These are phyloP conservation scores for Lobophora halterata DNA, from an alignment of 2,888 invertebrate species.

Conservation along the genomic window DNA sequence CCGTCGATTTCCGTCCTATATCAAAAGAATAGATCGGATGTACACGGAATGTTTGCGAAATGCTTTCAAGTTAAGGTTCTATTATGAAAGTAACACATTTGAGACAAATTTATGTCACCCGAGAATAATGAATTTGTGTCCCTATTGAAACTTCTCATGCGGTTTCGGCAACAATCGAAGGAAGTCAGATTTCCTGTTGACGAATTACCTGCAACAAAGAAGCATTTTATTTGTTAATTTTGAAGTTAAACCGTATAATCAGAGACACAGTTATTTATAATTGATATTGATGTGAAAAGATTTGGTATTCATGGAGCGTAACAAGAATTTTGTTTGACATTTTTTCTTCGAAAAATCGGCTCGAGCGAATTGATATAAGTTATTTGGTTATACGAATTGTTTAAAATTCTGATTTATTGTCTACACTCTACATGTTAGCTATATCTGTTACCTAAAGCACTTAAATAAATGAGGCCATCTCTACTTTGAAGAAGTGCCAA, in stretches of 20 bases:
- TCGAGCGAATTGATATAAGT: no score
- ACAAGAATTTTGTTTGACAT: neutral
- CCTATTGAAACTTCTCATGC: constrained; percentile 40
- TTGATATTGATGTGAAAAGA: constrained; percentile 17
- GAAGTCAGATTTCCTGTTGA: constrained; percentile 52
- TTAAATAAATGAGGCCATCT: constrained; percentile 31
- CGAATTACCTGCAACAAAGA: constrained; percentile 67
- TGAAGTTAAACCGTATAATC: constrained; percentile 24
- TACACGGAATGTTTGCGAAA: constrained; percentile 54
- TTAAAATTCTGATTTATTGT: constrained; percentile 22
- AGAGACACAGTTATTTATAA: constrained; percentile 20
- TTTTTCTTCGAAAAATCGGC: neutral
- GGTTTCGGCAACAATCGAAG: constrained; percentile 48
- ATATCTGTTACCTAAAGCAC: constrained; percentile 31
- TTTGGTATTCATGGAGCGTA: neutral
- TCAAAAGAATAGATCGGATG: constrained; percentile 59
- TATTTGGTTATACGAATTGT: neutral
- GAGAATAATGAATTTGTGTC: constrained; percentile 41
- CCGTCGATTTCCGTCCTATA: constrained; percentile 68
- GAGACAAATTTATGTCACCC: constrained; percentile 62
- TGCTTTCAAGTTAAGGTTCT: constrained; percentile 49
- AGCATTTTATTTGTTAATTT: constrained; percentile 42
- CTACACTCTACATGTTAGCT: constrained; percentile 17
- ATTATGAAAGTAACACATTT: constrained; percentile 39
- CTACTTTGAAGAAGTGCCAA: constrained; percentile 34